Percentiles rank a stretch among this genome's conserved stretches.
Evolutionary conservation across 2,113 vertebrate genomes (phyloP).

Genomic region (Drymodes brunneopygia): DNA sequence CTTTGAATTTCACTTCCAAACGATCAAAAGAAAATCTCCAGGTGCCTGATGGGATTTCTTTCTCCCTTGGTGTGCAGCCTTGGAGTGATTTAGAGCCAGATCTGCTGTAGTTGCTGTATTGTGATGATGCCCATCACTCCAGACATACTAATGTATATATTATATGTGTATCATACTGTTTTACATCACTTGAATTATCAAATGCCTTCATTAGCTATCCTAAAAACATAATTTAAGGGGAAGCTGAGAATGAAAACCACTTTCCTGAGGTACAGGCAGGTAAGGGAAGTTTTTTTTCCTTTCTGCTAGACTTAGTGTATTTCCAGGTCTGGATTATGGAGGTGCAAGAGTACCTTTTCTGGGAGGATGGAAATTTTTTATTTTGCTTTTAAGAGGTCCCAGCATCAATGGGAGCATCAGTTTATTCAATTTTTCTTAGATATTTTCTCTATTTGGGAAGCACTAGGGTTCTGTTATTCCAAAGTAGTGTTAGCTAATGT

Average conservation of each 20-base stretch:
- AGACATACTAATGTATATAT: background rate
- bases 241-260: background rate
- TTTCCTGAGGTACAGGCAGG: background rate
- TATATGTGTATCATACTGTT: background rate
- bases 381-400: background rate
- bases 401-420: background rate
- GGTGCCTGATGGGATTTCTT: background rate
- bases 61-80: background rate
- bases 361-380: fast-evolving
- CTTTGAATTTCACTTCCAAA: background rate
- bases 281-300: background rate
- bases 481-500: background rate
- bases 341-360: background rate
- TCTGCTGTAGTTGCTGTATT: background rate
- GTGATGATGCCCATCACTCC: background rate
- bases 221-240: background rate
- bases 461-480: background rate
- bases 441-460: background rate
- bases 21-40: background rate
- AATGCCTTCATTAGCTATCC: background rate
- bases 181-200: background rate
- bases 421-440: background rate
- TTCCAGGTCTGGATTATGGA: background rate
- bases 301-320: background rate
- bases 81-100: background rate